Conservation (phyloP, 2,113 vertebrate genomes). For the Chitala chitala region DNA sequence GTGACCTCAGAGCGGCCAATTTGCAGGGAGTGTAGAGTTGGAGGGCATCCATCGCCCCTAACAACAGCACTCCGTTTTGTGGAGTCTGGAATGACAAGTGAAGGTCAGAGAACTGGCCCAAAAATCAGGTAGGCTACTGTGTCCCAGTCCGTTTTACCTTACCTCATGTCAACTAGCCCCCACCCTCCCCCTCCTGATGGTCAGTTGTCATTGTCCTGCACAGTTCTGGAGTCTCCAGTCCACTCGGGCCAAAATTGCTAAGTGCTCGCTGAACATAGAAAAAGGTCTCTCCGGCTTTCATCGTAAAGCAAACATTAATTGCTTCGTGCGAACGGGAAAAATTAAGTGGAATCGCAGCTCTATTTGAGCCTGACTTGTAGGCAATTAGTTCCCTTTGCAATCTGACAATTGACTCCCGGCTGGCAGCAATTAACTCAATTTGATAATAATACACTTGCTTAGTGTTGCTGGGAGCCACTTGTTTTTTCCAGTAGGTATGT, state of each 20-base stretch:
- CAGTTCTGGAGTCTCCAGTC: no score
- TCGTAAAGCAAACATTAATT: background rate
- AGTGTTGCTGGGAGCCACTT: conserved; percentile 25
- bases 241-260: background rate
- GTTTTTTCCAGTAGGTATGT: conserved; percentile 32
- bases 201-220: no score
- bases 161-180: background rate
- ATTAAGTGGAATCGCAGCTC: conserved; percentile 25
- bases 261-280: no score
- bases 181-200: background rate
- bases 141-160: background rate
- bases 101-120: conserved; percentile 33
- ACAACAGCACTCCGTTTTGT: conserved; percentile 24
- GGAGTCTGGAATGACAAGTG: conserved; percentile 31
- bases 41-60: conserved; percentile 34
- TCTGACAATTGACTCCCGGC: conserved; percentile 27
- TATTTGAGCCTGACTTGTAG: conserved; percentile 24
- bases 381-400: conserved; percentile 33
- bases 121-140: conserved; percentile 1
- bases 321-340: background rate
- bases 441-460: conserved; percentile 39
- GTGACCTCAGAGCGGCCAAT: conserved; percentile 29
- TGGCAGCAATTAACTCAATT: conserved; percentile 41
- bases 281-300: background rate
- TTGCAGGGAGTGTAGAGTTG: conserved; percentile 21